Conservation (phyloP, 2,113 vertebrate species). For the Acanthochromis polyacanthus region DNA sequence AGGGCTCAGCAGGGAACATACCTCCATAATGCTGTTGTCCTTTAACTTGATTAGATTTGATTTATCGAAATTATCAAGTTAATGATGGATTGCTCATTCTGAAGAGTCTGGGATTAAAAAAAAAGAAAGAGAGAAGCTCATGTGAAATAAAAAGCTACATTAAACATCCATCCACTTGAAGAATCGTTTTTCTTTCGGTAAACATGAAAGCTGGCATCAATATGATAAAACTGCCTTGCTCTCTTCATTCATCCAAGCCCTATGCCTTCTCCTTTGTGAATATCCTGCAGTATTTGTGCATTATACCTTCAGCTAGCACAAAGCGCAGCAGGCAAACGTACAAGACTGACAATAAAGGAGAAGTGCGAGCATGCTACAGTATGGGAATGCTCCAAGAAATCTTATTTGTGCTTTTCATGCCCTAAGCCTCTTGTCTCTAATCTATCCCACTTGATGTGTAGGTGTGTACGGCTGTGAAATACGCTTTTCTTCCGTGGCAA, state of each 20-base stretch:
- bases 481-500: slow-evolving; percentile 65
- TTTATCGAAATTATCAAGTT: slow-evolving; percentile 35
- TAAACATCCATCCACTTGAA: background rate
- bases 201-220: slow-evolving; percentile 24
- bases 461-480: slow-evolving; percentile 78
- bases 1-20: slow-evolving; percentile 23
- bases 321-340: slow-evolving; percentile 53
- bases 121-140: background rate
- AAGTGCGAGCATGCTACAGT: slow-evolving; percentile 27
- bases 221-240: slow-evolving; percentile 17
- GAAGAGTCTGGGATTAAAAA: background rate
- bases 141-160: background rate
- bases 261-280: slow-evolving; percentile 15
- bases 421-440: slow-evolving; percentile 77
- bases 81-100: slow-evolving; percentile 20
- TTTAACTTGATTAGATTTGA: slow-evolving; percentile 42
- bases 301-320: slow-evolving; percentile 39
- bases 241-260: slow-evolving; percentile 17
- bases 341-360: slow-evolving; percentile 45
- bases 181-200: background rate
- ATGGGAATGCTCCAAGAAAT: slow-evolving; percentile 69
- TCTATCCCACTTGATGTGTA: slow-evolving; percentile 73
- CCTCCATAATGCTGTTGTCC: slow-evolving; percentile 13
- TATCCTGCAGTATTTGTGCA: slow-evolving; percentile 18
- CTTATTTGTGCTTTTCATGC: slow-evolving; percentile 70